Base-by-base conservation (phyloP, 2,888 invertebrate genomes). In the Epirrhoe tristata region DNA sequence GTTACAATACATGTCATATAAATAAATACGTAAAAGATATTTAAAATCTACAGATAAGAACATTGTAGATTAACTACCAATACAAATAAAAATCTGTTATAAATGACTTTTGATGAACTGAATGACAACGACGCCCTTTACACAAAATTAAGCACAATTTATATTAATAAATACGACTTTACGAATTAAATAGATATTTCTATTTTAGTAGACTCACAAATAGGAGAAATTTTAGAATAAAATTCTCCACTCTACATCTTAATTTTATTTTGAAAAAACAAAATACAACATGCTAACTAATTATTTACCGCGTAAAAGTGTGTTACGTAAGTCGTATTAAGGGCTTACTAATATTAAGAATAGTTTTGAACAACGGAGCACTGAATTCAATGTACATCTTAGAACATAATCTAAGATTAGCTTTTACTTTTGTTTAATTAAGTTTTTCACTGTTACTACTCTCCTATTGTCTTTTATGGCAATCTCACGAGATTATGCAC, bases 401-500 rank as follows among this genome's bases (percentile, higher is more conserved):
- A 43, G 46, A 24, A 34, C 60, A 43, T 59, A 12, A 58, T 63
- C 58, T 70, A 71, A 74, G 72, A 67, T 66, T 54, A 68, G 78
- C 82, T 85, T 78, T 86, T 86, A 83, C 85, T 85, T 85, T 86
- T 77, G 74, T 79, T 71, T 77, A 81, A 82, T 85, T 80, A 78
- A 70, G 76, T 77, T 78, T 77, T 79, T 78, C 79, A 72, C 72
- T 78, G 68, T 79, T 77, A 76, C 77, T 78, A 69, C 63, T 71
- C 66, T 58, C 63, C 76, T 75, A 82, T 85, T 85, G 85, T 84
- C 60, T 77, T 63, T 60, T 50, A 64, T 63, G 70, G 70, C 65
- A 73, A 67, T 73, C 74, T 70, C 76, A 76, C 76, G 77, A 72
- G 77, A 74, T 62, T 58, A 72, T 62, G 75, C 66, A 73, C 76